phyloP scores from a whole-genome alignment of 1,140 invertebrate species.

The Hypsibius dujardini region DNA sequence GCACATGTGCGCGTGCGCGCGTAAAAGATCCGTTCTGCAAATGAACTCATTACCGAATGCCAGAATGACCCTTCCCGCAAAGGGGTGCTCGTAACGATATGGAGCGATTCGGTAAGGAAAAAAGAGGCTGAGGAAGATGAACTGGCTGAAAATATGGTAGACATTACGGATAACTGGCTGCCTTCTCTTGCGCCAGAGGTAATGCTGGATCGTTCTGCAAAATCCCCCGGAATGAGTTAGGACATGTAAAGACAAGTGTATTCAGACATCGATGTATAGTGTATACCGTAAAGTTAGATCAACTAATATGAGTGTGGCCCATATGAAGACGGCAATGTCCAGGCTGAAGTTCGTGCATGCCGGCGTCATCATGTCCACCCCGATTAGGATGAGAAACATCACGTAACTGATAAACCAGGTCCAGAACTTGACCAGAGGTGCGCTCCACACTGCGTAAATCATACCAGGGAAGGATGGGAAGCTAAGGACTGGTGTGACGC shows the following conservation, averaged over 20 bases:
- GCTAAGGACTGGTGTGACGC: too few relatives aligned
- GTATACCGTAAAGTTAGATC: neutral
- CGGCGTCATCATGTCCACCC: constrained; percentile 8
- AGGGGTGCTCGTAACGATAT: neutral
- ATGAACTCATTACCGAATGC: neutral
- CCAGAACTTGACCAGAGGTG: constrained; percentile 29
- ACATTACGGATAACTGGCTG: too few relatives aligned
- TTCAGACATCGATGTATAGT: too few relatives aligned
- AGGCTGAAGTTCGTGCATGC: neutral
- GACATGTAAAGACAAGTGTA: too few relatives aligned
- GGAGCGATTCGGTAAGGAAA: constrained; percentile 13
- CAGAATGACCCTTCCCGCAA: constrained; percentile 1
- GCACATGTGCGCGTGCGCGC: too few relatives aligned
- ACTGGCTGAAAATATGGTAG: neutral
- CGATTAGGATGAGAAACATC: neutral
- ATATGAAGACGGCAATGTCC: constrained; percentile 10
- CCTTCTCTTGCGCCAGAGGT: too few relatives aligned
- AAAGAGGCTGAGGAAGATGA: neutral
- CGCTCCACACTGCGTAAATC: constrained; percentile 28
- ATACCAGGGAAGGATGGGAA: constrained; percentile 24
- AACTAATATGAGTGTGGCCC: neutral
- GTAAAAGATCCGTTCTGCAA: too few relatives aligned
- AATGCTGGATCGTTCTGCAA: too few relatives aligned
- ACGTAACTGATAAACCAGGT: constrained; percentile 22
- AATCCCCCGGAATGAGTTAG: too few relatives aligned